phyloP scores from a whole-genome alignment of 1,140 invertebrate genomes.

The Pogonognathellus flavescens region DNA sequence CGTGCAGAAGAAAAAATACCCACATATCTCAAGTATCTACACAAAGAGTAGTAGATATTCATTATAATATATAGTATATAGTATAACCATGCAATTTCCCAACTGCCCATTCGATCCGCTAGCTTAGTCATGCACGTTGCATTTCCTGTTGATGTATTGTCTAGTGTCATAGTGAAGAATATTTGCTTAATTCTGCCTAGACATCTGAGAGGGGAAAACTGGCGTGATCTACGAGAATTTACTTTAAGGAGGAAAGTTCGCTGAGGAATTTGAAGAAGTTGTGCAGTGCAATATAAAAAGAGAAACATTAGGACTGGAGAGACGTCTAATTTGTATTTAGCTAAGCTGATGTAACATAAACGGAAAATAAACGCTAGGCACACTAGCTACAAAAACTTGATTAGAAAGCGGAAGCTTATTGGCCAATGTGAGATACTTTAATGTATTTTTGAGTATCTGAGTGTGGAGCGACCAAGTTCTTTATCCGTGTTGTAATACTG shows the following conservation, averaged over 20 bases:
- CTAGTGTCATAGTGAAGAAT: background rate
- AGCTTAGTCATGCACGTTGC: slow-evolving; percentile 7
- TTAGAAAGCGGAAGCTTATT: slow-evolving; percentile 43
- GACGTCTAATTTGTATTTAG: slow-evolving; percentile 20
- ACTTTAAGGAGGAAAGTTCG: too few species aligned
- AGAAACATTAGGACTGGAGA: background rate
- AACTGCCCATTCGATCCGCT: background rate
- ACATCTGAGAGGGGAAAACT: too few species aligned
- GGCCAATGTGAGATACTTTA: slow-evolving; percentile 22
- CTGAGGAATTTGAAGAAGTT: too few species aligned
- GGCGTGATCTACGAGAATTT: too few species aligned
- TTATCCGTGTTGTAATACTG: slow-evolving; percentile 11
- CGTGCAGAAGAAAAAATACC: background rate
- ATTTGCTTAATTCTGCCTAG: background rate
- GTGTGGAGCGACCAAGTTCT: background rate
- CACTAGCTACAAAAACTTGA: slow-evolving; percentile 13
- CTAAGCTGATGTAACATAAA: background rate
- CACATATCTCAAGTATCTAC: background rate
- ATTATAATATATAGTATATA: too few species aligned
- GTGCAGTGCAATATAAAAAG: too few species aligned
- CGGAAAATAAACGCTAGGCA: slow-evolving; percentile 11
- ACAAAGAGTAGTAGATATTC: background rate
- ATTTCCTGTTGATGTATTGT: slow-evolving; percentile 29
- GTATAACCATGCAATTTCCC: background rate
- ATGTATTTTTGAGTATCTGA: slow-evolving; percentile 39